Base-by-base conservation (phyloP, 2,113 vertebrate genomes). In the Haplotaxodon microlepis region DNA sequence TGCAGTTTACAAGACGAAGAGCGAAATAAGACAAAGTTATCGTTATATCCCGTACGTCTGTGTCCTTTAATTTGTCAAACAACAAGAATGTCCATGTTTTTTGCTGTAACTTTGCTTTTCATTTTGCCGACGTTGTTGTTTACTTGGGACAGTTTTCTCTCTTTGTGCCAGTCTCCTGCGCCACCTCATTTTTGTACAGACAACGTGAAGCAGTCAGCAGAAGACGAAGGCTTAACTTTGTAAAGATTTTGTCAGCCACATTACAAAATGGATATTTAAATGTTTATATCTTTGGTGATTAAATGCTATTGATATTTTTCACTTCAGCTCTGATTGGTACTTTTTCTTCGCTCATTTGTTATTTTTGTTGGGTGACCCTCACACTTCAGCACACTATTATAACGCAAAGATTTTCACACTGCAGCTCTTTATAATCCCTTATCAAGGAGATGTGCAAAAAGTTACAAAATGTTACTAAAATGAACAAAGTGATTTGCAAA, bases 251-350 rank as follows among this genome's bases (percentile, higher is more conserved):
- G 93, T 96, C 93, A 95, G 95, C 94, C 94, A 94, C 93, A 92
- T 94, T 88, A 92, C 86, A 93, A 94, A 94, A 92, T 93, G 86
- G 90, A 93, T 95, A 94, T 95, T 92, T 95, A 94, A 92, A 96
- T 96, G 96, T 97, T 97, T 97, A 94, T 96, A 96, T 96, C 92
- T 94, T 95, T 95, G 95, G 94, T 96, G 95, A 97, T 95, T 96
- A 97, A 97, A 97, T 95, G 93, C 95, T 95, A 89, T 96, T 96
- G 94, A 97, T 97, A 97, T 97, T 97, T 97, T 97, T 96, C 96
- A 97, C 92, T 96, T 96, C 90, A 96, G 88, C 85, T 88, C 66
- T 83, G 88, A 78, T 83, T 93, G 21, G n/a, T 17, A 5, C 66
- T 61, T 5, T 82, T 81, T 81, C 40, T 6, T 78, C 7, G 2